phyloP scores from a whole-genome alignment of 2,797 vertebrate genomes.

The Toxotes lorentzi region DNA sequence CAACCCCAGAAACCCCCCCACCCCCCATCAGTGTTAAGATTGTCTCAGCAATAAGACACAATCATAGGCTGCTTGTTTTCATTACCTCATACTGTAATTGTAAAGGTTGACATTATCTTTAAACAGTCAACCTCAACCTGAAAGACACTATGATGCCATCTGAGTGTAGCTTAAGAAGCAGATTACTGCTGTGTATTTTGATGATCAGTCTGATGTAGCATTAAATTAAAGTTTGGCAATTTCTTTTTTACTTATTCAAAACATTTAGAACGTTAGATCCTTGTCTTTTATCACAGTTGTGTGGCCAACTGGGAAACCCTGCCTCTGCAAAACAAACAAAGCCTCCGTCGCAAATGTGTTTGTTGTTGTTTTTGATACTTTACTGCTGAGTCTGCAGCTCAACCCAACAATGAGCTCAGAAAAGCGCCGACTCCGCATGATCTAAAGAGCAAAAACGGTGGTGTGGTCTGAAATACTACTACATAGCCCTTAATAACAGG shows the following conservation, averaged over 20 bases:
- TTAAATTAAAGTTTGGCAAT: conserved; percentile 55
- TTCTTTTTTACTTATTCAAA: neutral
- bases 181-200: conserved; percentile 13
- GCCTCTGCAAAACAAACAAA: conserved; percentile 31
- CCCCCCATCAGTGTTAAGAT: conserved; percentile 44
- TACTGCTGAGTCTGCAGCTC: conserved; percentile 45
- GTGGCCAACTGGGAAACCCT: conserved; percentile 42
- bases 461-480: conserved; percentile 57
- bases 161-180: conserved; percentile 9
- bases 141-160: conserved; percentile 23
- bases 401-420: conserved; percentile 44
- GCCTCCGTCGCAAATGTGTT: conserved; percentile 9
- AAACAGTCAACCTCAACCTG: conserved; percentile 32
- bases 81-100: conserved; percentile 46
- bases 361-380: conserved; percentile 35
- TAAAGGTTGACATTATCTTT: conserved; percentile 22
- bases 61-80: conserved; percentile 44
- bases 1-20: no score
- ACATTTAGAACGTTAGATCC: conserved; percentile 13
- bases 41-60: conserved; percentile 60
- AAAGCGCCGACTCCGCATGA: conserved; percentile 38
- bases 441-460: conserved; percentile 38
- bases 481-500: conserved; percentile 76
- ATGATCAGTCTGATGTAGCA: conserved; percentile 10
- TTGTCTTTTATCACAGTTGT: conserved; percentile 43